Percentiles rank a stretch among this genome's conserved stretches.
Conservation (phyloP, 1,140 invertebrate species). For the Hyles euphorbiae region DNA sequence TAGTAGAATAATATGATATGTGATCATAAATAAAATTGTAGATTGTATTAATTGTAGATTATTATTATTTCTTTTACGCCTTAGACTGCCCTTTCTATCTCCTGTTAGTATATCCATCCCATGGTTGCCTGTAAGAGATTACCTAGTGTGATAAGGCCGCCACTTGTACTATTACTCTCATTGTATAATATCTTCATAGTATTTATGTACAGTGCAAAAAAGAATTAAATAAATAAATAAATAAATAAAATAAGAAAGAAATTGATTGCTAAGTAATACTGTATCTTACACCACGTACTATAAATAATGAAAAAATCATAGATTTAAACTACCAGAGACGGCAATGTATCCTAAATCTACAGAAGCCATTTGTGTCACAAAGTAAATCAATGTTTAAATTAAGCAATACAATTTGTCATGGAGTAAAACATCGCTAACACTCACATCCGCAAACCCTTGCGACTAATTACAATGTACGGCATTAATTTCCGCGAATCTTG, state of each 20-base stretch:
- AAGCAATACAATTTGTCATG: neutral
- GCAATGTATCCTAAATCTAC: neutral
- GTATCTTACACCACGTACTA: neutral
- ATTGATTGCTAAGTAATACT: neutral
- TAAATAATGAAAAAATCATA: neutral
- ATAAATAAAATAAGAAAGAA: slow-evolving; percentile 1
- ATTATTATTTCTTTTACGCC: too few relatives aligned
- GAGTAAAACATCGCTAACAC: neutral
- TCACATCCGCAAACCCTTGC: neutral
- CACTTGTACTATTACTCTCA: too few relatives aligned
- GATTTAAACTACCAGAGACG: neutral
- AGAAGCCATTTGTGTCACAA: neutral
- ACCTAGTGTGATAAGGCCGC: too few relatives aligned
- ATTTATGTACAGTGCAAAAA: too few relatives aligned
- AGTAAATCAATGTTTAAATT: slow-evolving; percentile 2
- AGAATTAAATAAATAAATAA: too few relatives aligned
- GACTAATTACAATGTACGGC: neutral
- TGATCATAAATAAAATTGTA: too few relatives aligned
- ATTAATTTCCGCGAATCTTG: slow-evolving; percentile 2
- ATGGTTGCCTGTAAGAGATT: too few relatives aligned
- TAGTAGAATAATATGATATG: neutral
- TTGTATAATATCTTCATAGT: too few relatives aligned
- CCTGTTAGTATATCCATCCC: too few relatives aligned
- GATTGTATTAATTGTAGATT: too few relatives aligned
- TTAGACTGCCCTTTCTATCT: too few relatives aligned